Percentiles rank a stretch among this genome's conserved stretches.
phyloP scores from a whole-genome alignment of 2,888 invertebrate species.

The Gasteruption jaculator region DNA sequence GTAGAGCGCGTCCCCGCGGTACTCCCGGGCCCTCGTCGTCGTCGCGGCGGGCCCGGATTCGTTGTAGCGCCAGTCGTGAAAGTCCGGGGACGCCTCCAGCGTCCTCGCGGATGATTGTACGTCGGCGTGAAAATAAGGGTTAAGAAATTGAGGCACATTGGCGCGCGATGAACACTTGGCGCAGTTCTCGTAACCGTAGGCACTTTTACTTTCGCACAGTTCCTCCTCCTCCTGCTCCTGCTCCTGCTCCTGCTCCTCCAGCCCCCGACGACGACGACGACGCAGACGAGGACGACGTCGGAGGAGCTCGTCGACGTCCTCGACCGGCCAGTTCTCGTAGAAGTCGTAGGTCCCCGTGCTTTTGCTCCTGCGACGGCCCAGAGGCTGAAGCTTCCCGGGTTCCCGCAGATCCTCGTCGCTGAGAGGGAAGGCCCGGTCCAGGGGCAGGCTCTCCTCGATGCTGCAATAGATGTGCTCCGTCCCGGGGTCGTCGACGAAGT shows the following conservation, averaged over 20 bases:
- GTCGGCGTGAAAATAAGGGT: too few species aligned
- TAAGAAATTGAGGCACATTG: too few species aligned
- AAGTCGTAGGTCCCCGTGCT: too few species aligned
- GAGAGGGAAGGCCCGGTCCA: constrained; percentile 13
- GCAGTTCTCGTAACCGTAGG: too few species aligned
- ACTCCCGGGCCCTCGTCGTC: constrained; percentile 17
- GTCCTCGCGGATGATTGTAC: too few species aligned
- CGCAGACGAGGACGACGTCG: constrained; percentile 7
- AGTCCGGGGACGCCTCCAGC: too few species aligned
- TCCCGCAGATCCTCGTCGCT: constrained; percentile 8
- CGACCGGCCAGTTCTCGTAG: not conserved
- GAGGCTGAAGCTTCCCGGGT: constrained; percentile 17
- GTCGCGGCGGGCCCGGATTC: constrained; percentile 16
- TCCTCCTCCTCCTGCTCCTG: constrained; percentile 21
- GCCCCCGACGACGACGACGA: too few species aligned
- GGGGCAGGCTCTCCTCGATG: constrained; percentile 58
- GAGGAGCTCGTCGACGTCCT: not conserved
- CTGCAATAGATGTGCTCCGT: constrained; percentile 51
- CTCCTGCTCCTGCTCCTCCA: constrained; percentile 25
- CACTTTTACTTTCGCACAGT: too few species aligned
- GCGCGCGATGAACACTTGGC: too few species aligned
- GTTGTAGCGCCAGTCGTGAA: too few species aligned
- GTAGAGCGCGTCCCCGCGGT: constrained; percentile 22
- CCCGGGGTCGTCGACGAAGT: constrained; percentile 22
- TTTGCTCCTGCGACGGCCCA: too few species aligned